Base-by-base conservation (phyloP, 2,888 invertebrate species). In the Physocephala rufipes region DNA sequence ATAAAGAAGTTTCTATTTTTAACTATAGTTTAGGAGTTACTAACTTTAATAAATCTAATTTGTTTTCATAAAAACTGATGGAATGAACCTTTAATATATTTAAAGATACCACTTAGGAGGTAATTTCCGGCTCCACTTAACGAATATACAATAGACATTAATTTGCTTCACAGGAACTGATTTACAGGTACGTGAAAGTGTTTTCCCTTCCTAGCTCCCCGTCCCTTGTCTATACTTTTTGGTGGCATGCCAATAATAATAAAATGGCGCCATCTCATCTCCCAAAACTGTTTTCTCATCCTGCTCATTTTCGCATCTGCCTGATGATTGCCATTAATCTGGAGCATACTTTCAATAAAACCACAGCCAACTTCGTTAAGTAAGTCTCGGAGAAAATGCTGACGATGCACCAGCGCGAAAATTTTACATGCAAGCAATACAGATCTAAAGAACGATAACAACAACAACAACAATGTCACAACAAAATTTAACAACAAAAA, bases 261-360 rank as follows among this genome's bases (percentile, higher is more conserved):
- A 36, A 36, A 36, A 36, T 36, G 36, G 47, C 63, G 36, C 49
- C 45, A 49, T 28, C 49, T 12, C 49, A 7, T 15, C 26, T n/a
- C 49, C 49, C 3, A 30, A 51, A 21, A n/a, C n/a, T n/a, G n/a
- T n/a, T n/a, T n/a, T n/a, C 62, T 19, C 43, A 30, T 12, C 43
- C 62, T 16, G 30, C 49, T 49, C 15, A 30, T 30, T 51, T 36
- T 64, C 12, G 49, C 26, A 61, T 65, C 68, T 59, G 58, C 61
- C 66, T 67, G 71, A 69, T 70, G 71, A 69, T 71, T 70, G 67
- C 70, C 70, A 73, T 75, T 74, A 74, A 75, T 71, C 71, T 73
- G 26, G 67, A 71, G 67, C 63, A 9, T 9, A 69, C 71, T 70
- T 67, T 71, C 78, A 80, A 79, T 81, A 80, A 80, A 82, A 81